Base-by-base conservation (phyloP, 1,140 invertebrate genomes). In the Mamestra configurata region DNA sequence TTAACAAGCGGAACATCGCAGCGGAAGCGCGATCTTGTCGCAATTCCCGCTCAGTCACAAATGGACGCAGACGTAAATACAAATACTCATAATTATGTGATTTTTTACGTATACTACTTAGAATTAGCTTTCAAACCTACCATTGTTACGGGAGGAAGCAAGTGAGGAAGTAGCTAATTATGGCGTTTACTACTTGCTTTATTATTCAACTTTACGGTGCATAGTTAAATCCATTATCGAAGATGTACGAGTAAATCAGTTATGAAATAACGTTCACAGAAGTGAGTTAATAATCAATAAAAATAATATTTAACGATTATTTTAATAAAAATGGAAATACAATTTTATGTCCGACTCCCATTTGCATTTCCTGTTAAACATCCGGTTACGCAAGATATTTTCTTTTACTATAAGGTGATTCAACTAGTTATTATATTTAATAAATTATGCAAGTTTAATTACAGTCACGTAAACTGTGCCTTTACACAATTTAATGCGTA, bases 41-140 rank as follows among this genome's bases (percentile, higher is more conserved):
- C 51, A 82, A 81, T 79, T 85, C 82, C 82, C 79, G 79, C 75
- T 85, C 57, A 79, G 77, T 82, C 75, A 81, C 49, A 73, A 70
- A 81, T 57, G 61, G 71, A 81, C 57, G 61, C 37, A 77, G 61
- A 57, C 22, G 43, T 43, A 51, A 43, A 35, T 57, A 43, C 71
- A 43, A 40, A 55, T n/a, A n/a, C n/a, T n/a, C n/a, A n/a, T 55
- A 59, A 75, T 59, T 46, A 71, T 71, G 71, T 75, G 51, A 75
- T 75, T 73, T 55, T 72, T 78, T 40, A 40, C 40, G 5, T 24
- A 66, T 76, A 64, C 40, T 53, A 22, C 43, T 75, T 37, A 75
- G 59, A 66, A 53, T 51, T 76, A 20, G 15, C 35, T 76, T 61
- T 64, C 59, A 57, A 66, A 68, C 37, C 31, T 27, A 4, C 76